Percentiles rank a stretch among this genome's conserved stretches.
These are phyloP conservation scores for Brachionus koreanus DNA, from an alignment of 1,140 invertebrate genomes.

Conservation along the genomic window DNA sequence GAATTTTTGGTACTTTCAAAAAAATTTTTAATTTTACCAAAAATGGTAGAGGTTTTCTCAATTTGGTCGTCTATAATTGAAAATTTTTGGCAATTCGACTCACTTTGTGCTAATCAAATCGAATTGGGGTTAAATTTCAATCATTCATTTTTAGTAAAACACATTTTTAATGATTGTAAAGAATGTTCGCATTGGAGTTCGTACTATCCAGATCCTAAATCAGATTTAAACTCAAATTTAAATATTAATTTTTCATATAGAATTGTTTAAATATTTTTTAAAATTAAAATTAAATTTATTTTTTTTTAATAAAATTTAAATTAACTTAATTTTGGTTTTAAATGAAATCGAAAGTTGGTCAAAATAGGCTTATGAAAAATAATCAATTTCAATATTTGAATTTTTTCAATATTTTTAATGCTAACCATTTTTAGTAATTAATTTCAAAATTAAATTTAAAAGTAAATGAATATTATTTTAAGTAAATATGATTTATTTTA, in stretches of 20 bases:
- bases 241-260: neutral
- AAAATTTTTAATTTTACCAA: neutral
- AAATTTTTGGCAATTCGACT: neutral
- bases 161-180: neutral
- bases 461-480: too few species aligned
- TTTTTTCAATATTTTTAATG: too few species aligned
- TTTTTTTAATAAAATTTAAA: too few species aligned
- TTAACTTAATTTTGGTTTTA: too few species aligned
- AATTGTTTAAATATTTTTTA: neutral
- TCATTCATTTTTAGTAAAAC: neutral
- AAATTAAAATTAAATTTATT: neutral
- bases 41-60: neutral
- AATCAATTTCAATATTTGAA: too few species aligned
- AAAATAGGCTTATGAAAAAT: too few species aligned
- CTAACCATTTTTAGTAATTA: too few species aligned
- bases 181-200: constrained; percentile 13
- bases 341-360: too few species aligned
- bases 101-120: neutral
- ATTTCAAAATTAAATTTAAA: too few species aligned
- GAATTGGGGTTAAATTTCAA: neutral
- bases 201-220: constrained; percentile 27
- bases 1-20: neutral
- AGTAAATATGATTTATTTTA: too few species aligned
- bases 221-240: neutral
- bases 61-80: neutral